A percentile compares a stretch with the other conserved stretches of the same genome.
These are phyloP conservation scores for Hedychridium roseum DNA, from an alignment of 2,888 invertebrate genomes.

Conservation along the genomic window DNA sequence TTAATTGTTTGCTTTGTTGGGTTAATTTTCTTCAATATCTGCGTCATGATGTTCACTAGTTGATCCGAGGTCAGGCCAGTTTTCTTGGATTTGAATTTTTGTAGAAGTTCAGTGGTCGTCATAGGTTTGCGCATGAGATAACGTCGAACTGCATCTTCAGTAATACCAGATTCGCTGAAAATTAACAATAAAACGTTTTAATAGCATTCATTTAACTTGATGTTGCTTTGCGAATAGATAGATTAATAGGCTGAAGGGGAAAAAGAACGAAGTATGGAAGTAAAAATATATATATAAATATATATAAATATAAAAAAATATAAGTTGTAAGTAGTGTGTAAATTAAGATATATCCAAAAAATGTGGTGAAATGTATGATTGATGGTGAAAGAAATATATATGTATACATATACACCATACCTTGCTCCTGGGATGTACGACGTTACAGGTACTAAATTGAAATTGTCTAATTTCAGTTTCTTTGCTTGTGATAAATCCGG, in stretches of 20 bases:
- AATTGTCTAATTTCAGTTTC: constrained; percentile 67
- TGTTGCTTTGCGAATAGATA: neutral
- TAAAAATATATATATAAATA: constrained; percentile 11
- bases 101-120: constrained; percentile 94
- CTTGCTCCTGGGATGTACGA: constrained; percentile 65
- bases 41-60: constrained; percentile 91
- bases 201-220: neutral
- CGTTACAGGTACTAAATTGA: constrained; percentile 57
- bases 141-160: constrained; percentile 92
- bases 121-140: constrained; percentile 97
- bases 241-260: neutral
- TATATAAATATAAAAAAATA: neutral
- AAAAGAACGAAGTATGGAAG: constrained; percentile 1
- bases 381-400: no score
- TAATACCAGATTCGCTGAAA: constrained; percentile 85
- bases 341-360: neutral
- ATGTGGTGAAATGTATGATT: no score
- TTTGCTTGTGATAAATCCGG: constrained; percentile 66
- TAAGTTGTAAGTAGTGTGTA: neutral
- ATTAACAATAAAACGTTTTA: constrained; percentile 8
- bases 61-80: constrained; percentile 90
- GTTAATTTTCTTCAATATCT: constrained; percentile 93
- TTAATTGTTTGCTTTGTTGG: constrained; percentile 91
- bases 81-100: constrained; percentile 95
- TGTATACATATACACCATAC: constrained; percentile 50